These are phyloP conservation scores for Musca domestica DNA, from an alignment of 1,140 invertebrate species.

Conservation along the genomic window DNA sequence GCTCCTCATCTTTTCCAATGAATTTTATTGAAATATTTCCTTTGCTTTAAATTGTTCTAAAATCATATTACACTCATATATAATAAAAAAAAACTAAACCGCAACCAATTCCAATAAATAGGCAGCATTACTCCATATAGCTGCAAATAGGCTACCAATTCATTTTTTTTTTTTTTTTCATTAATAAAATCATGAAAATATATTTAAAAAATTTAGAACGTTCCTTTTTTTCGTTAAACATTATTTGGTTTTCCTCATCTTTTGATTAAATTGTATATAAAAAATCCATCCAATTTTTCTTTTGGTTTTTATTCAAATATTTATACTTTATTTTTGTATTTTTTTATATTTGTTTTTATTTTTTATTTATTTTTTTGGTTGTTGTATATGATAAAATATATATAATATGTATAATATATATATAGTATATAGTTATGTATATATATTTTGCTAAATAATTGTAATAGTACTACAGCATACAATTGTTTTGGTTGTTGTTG, in stretches of 20 bases:
- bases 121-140: too few relatives aligned
- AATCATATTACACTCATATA: too few relatives aligned
- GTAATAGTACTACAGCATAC: conserved; percentile 21
- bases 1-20: too few relatives aligned
- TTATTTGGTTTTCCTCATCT: too few relatives aligned
- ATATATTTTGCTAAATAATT: conserved; percentile 23
- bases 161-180: not conserved
- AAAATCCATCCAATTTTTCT: conserved; percentile 14
- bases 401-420: conserved; percentile 22
- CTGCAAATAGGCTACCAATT: not conserved
- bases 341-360: conserved; percentile 8
- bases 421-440: conserved; percentile 21
- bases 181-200: not conserved
- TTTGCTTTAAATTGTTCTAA: too few relatives aligned
- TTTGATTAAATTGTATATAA: conserved; percentile 7
- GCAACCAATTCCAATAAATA: too few relatives aligned
- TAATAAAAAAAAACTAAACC: too few relatives aligned
- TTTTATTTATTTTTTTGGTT: not conserved
- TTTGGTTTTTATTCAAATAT: conserved; percentile 4
- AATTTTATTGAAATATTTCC: too few relatives aligned
- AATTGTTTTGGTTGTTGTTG: not conserved
- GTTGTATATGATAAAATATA: conserved; percentile 20
- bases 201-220: not conserved
- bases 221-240: too few relatives aligned
- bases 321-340: conserved; percentile 12